Conservation (phyloP, 1,140 invertebrate genomes). For the Paraescarpia echinospica region DNA sequence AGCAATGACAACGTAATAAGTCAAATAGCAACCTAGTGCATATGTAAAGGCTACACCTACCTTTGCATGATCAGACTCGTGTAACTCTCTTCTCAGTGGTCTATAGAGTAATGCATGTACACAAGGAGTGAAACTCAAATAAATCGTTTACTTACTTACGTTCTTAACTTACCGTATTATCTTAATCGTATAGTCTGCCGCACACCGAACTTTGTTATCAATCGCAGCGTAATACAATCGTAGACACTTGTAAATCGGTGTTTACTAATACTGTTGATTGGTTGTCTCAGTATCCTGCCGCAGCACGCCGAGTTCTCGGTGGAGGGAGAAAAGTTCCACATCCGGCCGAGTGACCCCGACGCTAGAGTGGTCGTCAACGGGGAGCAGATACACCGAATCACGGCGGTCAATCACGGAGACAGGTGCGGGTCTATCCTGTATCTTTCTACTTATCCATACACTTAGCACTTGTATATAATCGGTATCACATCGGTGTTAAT, state of each 20-base stretch:
- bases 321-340: constrained; percentile 52
- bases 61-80: no score
- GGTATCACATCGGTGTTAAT: no score
- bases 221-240: not conserved
- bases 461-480: not conserved
- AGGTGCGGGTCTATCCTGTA: not conserved
- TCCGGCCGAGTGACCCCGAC: constrained; percentile 60
- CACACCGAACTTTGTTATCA: not conserved
- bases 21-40: no score
- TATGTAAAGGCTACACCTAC: no score
- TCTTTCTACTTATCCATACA: not conserved
- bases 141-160: no score
- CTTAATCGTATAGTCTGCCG: no score
- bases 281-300: not conserved
- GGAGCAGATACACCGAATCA: constrained; percentile 56
- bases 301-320: constrained; percentile 11
- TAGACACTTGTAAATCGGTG: not conserved
- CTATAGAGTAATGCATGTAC: no score
- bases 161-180: no score
- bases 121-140: no score
- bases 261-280: not conserved
- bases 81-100: no score
- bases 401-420: constrained; percentile 24
- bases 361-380: constrained; percentile 65
- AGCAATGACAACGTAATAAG: no score